Conservation (phyloP, 2,888 invertebrate genomes). For the Aelia acuminata region DNA sequence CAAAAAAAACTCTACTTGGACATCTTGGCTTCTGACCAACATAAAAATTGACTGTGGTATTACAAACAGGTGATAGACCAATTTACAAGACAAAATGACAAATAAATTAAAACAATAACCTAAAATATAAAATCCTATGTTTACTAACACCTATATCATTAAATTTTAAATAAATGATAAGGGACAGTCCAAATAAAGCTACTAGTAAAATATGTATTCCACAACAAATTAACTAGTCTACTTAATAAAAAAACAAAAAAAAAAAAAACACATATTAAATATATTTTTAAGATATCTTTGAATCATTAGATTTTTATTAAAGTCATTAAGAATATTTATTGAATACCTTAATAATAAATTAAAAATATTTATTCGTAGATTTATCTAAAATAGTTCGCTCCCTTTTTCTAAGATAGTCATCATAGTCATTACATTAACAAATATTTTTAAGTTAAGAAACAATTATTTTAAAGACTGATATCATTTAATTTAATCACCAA, state of each 20-base stretch:
- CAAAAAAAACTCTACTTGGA: no score
- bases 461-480: no score
- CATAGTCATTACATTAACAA: no score
- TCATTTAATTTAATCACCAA: no score
- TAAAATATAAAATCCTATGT: neutral
- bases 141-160: neutral
- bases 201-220: neutral
- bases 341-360: no score
- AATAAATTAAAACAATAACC: neutral
- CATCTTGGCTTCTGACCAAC: no score
- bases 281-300: neutral
- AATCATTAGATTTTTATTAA: neutral
- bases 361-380: no score
- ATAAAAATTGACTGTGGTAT: conserved; percentile 55
- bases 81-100: neutral
- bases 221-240: neutral
- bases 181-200: neutral
- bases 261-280: neutral
- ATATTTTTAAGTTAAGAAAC: no score
- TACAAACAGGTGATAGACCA: conserved; percentile 13
- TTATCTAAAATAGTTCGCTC: no score
- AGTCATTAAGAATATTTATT: neutral
- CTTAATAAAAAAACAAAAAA: neutral
- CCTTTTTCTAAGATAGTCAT: no score
- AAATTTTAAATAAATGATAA: neutral